A percentile compares a stretch with the other conserved stretches of the same genome.
phyloP scores from a whole-genome alignment of 2,888 invertebrate species.

The Geotrupes spiniger region DNA sequence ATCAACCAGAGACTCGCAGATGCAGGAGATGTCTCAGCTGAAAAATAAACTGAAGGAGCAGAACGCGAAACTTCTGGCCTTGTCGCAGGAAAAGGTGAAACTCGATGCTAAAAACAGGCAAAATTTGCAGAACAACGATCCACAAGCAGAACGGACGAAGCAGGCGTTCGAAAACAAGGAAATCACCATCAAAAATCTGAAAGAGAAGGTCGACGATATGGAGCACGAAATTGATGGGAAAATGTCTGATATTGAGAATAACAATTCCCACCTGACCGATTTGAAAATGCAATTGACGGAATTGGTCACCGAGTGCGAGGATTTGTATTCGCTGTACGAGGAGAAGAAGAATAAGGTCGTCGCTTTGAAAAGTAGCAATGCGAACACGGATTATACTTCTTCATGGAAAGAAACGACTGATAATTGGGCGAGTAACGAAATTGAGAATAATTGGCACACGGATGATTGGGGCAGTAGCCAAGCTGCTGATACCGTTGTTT shows the following conservation, averaged over 20 bases:
- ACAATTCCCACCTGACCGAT: conserved; percentile 73
- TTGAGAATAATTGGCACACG: conserved; percentile 53
- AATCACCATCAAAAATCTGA: conserved; percentile 58
- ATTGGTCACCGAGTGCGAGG: conserved; percentile 67
- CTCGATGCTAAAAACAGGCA: conserved; percentile 70
- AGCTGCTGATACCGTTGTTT: conserved; percentile 35
- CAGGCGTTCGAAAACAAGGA: conserved; percentile 68
- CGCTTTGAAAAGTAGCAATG: conserved; percentile 48
- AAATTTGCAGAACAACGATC: conserved; percentile 51
- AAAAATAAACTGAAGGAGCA: conserved; percentile 82
- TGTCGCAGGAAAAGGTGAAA: conserved; percentile 81
- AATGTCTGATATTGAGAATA: conserved; percentile 76
- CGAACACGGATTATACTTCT: conserved; percentile 47
- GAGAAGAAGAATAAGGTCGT: conserved; percentile 56
- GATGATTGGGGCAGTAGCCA: conserved; percentile 47
- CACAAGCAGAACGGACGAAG: conserved; percentile 56
- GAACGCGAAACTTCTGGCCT: conserved; percentile 73
- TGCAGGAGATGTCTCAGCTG: conserved; percentile 80
- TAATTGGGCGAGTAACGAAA: conserved; percentile 55
- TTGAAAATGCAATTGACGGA: conserved; percentile 65
- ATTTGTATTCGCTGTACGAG: conserved; percentile 66
- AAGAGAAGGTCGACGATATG: conserved; percentile 70
- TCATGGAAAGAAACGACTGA: conserved; percentile 60
- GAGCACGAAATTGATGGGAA: conserved; percentile 76
- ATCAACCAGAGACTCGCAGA: conserved; percentile 84